Conservation (phyloP, 2,797 vertebrate species). For the Agapornis canus region DNA sequence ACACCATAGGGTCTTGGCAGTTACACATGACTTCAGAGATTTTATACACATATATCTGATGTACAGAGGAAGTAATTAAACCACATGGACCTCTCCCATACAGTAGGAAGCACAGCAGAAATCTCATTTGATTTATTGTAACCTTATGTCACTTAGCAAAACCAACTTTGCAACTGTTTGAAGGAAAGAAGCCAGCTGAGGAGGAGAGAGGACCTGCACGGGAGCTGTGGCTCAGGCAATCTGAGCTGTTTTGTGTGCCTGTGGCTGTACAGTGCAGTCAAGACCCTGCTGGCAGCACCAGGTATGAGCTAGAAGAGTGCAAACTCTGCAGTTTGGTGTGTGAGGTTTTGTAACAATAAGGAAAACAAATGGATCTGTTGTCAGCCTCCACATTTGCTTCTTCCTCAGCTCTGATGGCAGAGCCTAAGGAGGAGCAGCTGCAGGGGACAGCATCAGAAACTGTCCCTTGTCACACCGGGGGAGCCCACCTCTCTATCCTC, state of each 20-base stretch:
- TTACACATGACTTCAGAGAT: constrained; percentile 37
- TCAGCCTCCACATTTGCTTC: neutral
- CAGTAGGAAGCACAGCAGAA: constrained; percentile 41
- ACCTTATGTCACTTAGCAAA: constrained; percentile 59
- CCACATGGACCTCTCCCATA: constrained; percentile 40
- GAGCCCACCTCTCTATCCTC: neutral
- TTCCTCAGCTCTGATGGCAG: neutral
- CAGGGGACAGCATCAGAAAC: neutral
- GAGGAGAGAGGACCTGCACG: neutral
- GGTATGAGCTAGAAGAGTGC: neutral
- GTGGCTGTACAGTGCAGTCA: fast-evolving
- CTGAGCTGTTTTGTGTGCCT: fast-evolving
- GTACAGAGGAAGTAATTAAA: constrained; percentile 49
- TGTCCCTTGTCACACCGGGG: neutral
- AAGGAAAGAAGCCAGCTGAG: constrained; percentile 39
- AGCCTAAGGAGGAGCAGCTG: neutral
- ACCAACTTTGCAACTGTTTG: constrained; percentile 41
- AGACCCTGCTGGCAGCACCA: neutral
- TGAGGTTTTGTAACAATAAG: neutral
- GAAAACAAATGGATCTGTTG: neutral
- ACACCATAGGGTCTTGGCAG: constrained; percentile 48
- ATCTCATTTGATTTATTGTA: constrained; percentile 63
- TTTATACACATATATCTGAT: constrained; percentile 48
- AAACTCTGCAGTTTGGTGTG: neutral
- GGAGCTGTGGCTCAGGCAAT: neutral